Percentiles rank a stretch among this genome's conserved stretches.
phyloP scores from a whole-genome alignment of 2,113 vertebrate species.

The Nannospalax galili region DNA sequence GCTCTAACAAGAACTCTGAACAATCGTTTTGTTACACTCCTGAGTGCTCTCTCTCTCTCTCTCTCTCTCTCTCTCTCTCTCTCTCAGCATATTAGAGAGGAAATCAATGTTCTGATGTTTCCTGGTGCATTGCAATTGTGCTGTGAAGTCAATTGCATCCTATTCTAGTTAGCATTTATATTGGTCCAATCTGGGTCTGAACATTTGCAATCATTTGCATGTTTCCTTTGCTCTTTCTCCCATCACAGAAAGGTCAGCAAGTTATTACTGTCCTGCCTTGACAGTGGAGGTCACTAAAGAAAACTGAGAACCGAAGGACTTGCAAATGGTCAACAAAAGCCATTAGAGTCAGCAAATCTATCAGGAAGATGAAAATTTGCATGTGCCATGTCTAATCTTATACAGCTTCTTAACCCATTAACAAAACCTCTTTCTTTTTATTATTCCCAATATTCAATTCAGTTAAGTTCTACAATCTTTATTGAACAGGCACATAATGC shows the following conservation, averaged over 20 bases:
- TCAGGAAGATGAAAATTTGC: neutral
- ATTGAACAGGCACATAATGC: neutral
- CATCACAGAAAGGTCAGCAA: constrained; percentile 59
- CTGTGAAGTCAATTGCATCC: constrained; percentile 47
- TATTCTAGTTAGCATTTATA: constrained; percentile 71
- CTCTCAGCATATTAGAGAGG: neutral
- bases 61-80: neutral
- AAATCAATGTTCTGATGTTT: constrained; percentile 25
- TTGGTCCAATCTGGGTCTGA: constrained; percentile 13
- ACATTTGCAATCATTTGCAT: constrained; percentile 67
- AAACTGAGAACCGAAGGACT: neutral
- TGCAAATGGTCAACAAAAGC: constrained; percentile 53
- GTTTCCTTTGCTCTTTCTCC: constrained; percentile 40
- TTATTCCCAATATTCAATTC: neutral
- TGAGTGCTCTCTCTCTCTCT: constrained; percentile 25
- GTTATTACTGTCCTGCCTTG: constrained; percentile 47
- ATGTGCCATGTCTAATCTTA: neutral
- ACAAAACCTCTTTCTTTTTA: neutral
- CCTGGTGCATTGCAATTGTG: constrained; percentile 40
- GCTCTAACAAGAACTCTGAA: neutral
- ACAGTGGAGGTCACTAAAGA: constrained; percentile 58
- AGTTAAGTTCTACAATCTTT: neutral
- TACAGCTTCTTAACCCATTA: neutral
- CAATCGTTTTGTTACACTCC: neutral
- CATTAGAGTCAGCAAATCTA: neutral